Evolutionary conservation across 2,888 invertebrate species (phyloP).

Genomic region (Phalera bucephala): DNA sequence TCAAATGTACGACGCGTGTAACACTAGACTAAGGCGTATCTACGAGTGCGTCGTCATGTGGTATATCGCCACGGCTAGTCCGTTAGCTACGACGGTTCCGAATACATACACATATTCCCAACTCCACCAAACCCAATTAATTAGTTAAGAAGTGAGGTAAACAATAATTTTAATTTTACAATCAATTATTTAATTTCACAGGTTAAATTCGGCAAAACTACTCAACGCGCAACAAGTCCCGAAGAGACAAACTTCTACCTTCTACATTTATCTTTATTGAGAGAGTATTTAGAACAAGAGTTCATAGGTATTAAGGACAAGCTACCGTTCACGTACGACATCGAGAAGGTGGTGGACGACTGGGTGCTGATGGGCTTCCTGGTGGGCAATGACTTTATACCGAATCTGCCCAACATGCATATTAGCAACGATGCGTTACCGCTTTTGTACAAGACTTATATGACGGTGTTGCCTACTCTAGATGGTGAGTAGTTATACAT

Average conservation of each 20-base stretch:
- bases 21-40: too few species aligned
- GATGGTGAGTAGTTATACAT: slow-evolving; percentile 86
- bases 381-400: slow-evolving; percentile 99
- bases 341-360: slow-evolving; percentile 97
- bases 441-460: slow-evolving; percentile 93
- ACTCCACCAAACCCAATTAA: too few species aligned
- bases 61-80: too few species aligned
- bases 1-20: too few species aligned
- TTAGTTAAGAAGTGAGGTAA: too few species aligned
- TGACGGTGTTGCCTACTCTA: slow-evolving; percentile 91
- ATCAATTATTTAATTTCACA: slow-evolving; percentile 42
- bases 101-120: too few species aligned
- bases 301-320: slow-evolving; percentile 88
- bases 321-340: slow-evolving; percentile 89
- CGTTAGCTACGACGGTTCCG: too few species aligned
- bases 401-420: slow-evolving; percentile 96
- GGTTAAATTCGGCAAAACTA: slow-evolving; percentile 89
- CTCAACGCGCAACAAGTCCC: slow-evolving; percentile 87
- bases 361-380: slow-evolving; percentile 99
- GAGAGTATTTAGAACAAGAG: slow-evolving; percentile 96
- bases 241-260: slow-evolving; percentile 97
- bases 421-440: slow-evolving; percentile 95
- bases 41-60: too few species aligned
- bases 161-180: too few species aligned
- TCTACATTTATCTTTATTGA: slow-evolving; percentile 94